Evolutionary conservation across 2,797 vertebrate genomes (phyloP).

Genomic region (Fratercula arctica): DNA sequence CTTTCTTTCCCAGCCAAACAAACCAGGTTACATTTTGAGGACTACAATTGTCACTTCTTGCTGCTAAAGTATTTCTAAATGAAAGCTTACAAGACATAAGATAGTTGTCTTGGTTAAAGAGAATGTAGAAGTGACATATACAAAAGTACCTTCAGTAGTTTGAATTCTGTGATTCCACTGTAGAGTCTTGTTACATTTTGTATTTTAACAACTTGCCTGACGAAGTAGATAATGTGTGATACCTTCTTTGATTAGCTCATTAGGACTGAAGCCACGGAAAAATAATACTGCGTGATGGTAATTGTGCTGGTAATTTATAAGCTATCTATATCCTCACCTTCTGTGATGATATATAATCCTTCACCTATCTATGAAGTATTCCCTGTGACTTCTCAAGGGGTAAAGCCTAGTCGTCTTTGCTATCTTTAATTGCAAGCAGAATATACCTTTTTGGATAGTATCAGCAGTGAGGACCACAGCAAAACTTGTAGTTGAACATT

Average conservation of each 20-base stretch:
- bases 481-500: background rate
- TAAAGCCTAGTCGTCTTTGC: background rate
- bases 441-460: background rate
- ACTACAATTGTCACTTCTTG: background rate
- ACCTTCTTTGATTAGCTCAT: constrained; percentile 2
- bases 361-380: background rate
- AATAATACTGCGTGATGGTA: background rate
- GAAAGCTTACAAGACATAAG: background rate
- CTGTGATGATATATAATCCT: background rate
- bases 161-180: background rate
- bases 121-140: background rate
- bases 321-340: background rate
- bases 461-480: background rate
- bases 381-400: background rate
- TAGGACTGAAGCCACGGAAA: background rate
- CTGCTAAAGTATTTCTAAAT: background rate
- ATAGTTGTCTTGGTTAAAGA: background rate
- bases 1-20: background rate
- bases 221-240: background rate
- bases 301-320: background rate
- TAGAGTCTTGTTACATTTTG: background rate
- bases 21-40: background rate
- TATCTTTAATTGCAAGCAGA: background rate
- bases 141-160: background rate
- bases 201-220: constrained; percentile 1